phyloP scores from a whole-genome alignment of 2,113 vertebrate genomes.

The Bubo blakistoni region DNA sequence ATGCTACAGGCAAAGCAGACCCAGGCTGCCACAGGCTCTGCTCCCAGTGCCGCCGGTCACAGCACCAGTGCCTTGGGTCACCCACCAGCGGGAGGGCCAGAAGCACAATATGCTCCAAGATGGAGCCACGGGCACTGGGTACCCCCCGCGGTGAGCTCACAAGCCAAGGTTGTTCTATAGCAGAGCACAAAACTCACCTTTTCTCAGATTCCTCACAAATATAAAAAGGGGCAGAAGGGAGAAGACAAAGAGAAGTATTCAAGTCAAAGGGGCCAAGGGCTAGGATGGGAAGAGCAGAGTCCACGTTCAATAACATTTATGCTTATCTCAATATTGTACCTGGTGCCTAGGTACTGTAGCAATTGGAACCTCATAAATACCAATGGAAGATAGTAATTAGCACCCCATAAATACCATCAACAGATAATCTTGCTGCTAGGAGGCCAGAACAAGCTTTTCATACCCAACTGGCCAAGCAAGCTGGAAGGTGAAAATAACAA shows the following conservation, averaged over 20 bases:
- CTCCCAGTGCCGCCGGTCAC: fast-evolving
- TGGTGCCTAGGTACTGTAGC: neutral
- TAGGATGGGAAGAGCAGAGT: neutral
- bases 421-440: neutral
- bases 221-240: neutral
- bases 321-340: constrained; percentile 34
- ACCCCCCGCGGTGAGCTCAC: fast-evolving
- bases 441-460: constrained; percentile 20
- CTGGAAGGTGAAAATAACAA: constrained; percentile 4
- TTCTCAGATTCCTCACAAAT: neutral
- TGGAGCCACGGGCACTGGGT: neutral
- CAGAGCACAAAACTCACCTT: neutral
- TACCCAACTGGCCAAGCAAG: constrained; percentile 9
- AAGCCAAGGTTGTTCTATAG: neutral
- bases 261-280: neutral
- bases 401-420: neutral
- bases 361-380: constrained; percentile 27
- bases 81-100: fast-evolving
- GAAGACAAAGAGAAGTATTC: neutral
- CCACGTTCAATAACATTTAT: neutral
- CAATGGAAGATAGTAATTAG: constrained; percentile 19
- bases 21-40: neutral
- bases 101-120: fast-evolving
- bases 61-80: fast-evolving
- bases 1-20: neutral